These are phyloP conservation scores for Balearica regulorum DNA, from an alignment of 2,797 vertebrate genomes.

Conservation along the genomic window DNA sequence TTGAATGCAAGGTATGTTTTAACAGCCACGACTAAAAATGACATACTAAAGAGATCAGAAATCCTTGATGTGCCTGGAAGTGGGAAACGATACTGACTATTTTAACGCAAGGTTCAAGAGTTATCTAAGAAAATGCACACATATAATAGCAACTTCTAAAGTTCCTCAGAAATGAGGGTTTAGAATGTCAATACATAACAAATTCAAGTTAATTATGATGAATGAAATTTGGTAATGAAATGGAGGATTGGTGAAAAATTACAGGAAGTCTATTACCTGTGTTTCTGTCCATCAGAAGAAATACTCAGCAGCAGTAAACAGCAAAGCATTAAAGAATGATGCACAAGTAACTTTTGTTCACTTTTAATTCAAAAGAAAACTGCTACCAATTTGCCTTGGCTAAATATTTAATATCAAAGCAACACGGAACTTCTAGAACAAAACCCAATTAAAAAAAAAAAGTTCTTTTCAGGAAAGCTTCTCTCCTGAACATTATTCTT, in stretches of 20 bases:
- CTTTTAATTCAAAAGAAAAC: background rate
- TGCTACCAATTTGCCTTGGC: background rate
- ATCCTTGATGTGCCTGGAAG: rapidly evolving
- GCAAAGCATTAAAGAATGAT: conserved; percentile 60
- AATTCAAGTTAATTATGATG: background rate
- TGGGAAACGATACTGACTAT: background rate
- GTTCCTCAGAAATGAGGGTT: background rate
- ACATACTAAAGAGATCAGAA: background rate
- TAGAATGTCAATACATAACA: background rate
- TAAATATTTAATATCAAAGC: background rate
- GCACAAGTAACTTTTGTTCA: background rate
- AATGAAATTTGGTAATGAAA: background rate
- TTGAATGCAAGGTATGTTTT: background rate
- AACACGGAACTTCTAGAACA: background rate
- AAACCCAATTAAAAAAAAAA: background rate
- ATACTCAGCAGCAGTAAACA: conserved; percentile 60
- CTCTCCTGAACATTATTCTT: background rate
- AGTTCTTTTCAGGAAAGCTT: background rate
- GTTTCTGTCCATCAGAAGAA: conserved; percentile 59
- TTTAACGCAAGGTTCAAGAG: background rate
- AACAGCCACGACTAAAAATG: background rate
- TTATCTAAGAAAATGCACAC: background rate
- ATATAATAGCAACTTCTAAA: background rate
- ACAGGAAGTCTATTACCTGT: conserved; percentile 65
- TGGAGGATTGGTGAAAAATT: background rate